phyloP scores from a whole-genome alignment of 92 coral and sea anemone genomes.

The Metridium senile region DNA sequence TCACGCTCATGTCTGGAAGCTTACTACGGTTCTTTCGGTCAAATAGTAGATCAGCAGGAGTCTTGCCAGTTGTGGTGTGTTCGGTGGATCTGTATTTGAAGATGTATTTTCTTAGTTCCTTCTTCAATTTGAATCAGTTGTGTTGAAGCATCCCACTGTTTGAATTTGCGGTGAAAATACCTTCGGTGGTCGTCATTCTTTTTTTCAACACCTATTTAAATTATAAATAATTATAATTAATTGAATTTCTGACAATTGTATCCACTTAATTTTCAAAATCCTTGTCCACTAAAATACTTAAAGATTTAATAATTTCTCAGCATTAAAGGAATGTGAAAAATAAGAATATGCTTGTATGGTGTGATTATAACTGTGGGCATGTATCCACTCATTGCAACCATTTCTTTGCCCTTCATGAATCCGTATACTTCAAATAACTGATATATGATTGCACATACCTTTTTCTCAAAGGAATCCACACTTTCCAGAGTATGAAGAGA shows the following conservation, averaged over 20 bases:
- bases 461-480: too few species aligned
- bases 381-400: conserved; percentile 30
- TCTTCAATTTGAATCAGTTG: background rate
- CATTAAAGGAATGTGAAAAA: conserved; percentile 34
- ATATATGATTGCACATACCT: too few species aligned
- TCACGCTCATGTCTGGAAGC: background rate
- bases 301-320: conserved; percentile 28
- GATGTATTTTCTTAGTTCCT: background rate
- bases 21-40: background rate
- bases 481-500: too few species aligned
- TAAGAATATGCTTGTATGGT: conserved; percentile 49
- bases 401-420: conserved; percentile 7
- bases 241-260: background rate
- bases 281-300: conserved; percentile 47
- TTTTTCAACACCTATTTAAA: conserved; percentile 15
- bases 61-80: conserved; percentile 2
- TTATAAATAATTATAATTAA: background rate
- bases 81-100: background rate
- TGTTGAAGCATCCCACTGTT: conserved; percentile 44
- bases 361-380: conserved; percentile 44
- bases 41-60: conserved; percentile 13
- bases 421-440: too few species aligned
- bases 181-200: conserved; percentile 31
- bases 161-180: conserved; percentile 35
- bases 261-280: background rate